Evolutionary conservation across 2,888 invertebrate genomes (phyloP).

Genomic region (Agrilus mali): DNA sequence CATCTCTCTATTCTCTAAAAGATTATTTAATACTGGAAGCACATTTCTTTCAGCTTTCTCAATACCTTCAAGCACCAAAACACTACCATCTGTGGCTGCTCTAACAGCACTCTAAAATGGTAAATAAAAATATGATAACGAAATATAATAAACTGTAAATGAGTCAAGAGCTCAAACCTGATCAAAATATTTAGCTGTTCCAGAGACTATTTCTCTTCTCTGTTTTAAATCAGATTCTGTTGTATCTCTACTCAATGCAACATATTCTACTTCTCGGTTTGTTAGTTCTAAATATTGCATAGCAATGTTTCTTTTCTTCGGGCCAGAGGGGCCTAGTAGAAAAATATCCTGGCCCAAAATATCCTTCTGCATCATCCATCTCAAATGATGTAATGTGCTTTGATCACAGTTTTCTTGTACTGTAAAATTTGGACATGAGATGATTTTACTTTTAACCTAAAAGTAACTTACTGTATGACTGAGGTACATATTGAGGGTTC

Average conservation of each 20-base stretch:
- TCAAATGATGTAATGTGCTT: slow-evolving; percentile 63
- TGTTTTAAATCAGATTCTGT: slow-evolving; percentile 97
- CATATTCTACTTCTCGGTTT: slow-evolving; percentile 82
- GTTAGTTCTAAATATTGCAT: slow-evolving; percentile 83
- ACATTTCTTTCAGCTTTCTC: slow-evolving; percentile 98
- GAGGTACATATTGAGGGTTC: slow-evolving; percentile 72
- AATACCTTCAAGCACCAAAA: slow-evolving; percentile 87
- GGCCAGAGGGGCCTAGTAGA: slow-evolving; percentile 83
- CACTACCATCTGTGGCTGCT: slow-evolving; percentile 79
- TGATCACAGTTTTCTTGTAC: slow-evolving; percentile 52
- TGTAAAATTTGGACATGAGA: slow-evolving; percentile 17
- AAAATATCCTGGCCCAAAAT: slow-evolving; percentile 89
- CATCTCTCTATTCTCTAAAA: slow-evolving; percentile 96
- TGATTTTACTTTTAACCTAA: slow-evolving; percentile 7
- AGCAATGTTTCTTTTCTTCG: slow-evolving; percentile 66
- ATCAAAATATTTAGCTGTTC: slow-evolving; percentile 86
- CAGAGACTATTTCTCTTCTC: slow-evolving; percentile 76
- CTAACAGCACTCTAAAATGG: slow-evolving; percentile 71
- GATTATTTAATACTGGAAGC: slow-evolving; percentile 87
- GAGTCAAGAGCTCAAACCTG: slow-evolving; percentile 46
- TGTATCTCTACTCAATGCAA: slow-evolving; percentile 87
- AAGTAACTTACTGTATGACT: slow-evolving; percentile 60
- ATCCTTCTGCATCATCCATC: slow-evolving; percentile 97
- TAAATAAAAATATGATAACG: not conserved
- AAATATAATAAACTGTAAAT: not conserved